Conservation (phyloP, 1,140 invertebrate genomes). For the Drosophila tsacasi region DNA sequence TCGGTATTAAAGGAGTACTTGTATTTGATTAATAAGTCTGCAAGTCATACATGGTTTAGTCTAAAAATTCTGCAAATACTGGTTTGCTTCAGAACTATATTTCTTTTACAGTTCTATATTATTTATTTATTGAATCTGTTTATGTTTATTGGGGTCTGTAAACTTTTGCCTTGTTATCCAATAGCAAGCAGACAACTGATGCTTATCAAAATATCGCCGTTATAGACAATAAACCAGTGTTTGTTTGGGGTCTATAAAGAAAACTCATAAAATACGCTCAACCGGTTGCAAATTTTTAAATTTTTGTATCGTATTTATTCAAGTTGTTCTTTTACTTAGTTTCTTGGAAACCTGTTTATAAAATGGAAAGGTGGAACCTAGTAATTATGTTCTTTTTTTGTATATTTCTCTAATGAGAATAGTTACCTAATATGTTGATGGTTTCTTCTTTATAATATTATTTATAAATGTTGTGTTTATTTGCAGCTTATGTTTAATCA, state of each 20-base stretch:
- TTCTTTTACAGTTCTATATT: neutral
- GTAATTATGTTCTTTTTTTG: neutral
- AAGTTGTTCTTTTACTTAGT: neutral
- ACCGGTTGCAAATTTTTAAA: conserved; percentile 15
- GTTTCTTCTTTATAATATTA: no score
- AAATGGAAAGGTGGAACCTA: neutral
- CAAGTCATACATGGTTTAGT: neutral
- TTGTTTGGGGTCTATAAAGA: conserved; percentile 3
- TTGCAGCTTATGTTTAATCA: neutral
- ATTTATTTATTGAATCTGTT: neutral
- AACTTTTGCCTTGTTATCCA: neutral
- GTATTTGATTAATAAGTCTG: neutral
- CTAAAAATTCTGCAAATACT: neutral
- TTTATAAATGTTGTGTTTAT: neutral
- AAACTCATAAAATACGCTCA: conserved; percentile 10
- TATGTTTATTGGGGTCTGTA: neutral
- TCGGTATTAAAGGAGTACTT: neutral
- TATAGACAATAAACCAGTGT: neutral
- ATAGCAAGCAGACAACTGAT: neutral
- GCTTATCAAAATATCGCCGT: neutral
- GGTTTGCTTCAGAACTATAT: no score
- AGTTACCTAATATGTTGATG: neutral
- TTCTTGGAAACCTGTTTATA: neutral
- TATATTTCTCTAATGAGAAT: conserved; percentile 12
- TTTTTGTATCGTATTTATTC: conserved; percentile 7